Evolutionary conservation across 2,797 vertebrate genomes (phyloP).

Genomic region (Clamator glandarius): DNA sequence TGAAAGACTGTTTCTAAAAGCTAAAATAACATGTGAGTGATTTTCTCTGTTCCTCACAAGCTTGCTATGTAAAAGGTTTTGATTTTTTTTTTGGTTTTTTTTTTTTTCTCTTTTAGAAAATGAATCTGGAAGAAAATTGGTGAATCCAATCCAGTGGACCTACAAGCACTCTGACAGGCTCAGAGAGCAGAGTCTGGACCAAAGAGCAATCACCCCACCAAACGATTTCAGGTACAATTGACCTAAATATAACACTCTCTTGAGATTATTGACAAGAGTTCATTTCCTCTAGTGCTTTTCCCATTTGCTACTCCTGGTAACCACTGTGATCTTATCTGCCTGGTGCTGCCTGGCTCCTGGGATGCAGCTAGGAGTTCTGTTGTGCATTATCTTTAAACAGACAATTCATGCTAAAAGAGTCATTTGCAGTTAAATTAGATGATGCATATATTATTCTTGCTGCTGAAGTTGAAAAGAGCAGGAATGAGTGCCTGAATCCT

Average conservation of each 20-base stretch:
- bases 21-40: background rate
- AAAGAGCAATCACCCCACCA: constrained; percentile 80
- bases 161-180: constrained; percentile 71
- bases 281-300: constrained; percentile 57
- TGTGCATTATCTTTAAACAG: constrained; percentile 71
- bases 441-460: constrained; percentile 62
- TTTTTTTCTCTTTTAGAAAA: constrained; percentile 81
- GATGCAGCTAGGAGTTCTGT: constrained; percentile 71
- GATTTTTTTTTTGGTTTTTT: background rate
- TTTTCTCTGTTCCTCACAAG: background rate
- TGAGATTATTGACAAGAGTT: constrained; percentile 44
- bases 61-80: background rate
- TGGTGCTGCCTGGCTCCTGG: constrained; percentile 72
- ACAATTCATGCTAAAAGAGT: constrained; percentile 72
- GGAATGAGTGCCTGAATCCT: background rate
- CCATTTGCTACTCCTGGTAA: constrained; percentile 28
- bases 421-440: constrained; percentile 76
- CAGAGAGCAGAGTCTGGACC: constrained; percentile 81
- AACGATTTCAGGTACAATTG: constrained; percentile 86
- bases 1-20: background rate
- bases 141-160: constrained; percentile 79
- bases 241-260: constrained; percentile 62
- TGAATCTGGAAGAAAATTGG: constrained; percentile 85
- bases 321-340: constrained; percentile 71
- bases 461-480: constrained; percentile 36